Evolutionary conservation across 2,113 vertebrate species (phyloP).

Genomic region (Paramisgurnus dabryanus): DNA sequence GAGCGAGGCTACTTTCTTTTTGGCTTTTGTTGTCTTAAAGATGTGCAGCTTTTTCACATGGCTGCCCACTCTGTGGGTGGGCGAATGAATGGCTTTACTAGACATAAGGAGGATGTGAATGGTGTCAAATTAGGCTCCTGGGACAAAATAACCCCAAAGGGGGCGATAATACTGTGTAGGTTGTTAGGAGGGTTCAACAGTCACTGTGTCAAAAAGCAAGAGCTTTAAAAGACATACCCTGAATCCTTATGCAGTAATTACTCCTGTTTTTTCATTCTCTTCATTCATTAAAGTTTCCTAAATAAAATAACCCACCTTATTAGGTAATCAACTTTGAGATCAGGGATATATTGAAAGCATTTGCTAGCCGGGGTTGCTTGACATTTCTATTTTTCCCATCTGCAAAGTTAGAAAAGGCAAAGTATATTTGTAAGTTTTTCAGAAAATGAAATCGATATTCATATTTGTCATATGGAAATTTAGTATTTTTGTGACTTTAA

Average conservation of each 20-base stretch:
- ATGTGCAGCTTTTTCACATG: constrained; percentile 16
- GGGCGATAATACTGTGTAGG: background rate
- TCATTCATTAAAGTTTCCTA: background rate
- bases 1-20: constrained; percentile 22
- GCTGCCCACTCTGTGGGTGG: constrained; percentile 41
- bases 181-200: background rate
- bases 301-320: background rate
- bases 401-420: background rate
- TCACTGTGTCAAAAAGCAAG: background rate
- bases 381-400: background rate
- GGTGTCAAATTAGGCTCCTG: background rate
- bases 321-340: background rate
- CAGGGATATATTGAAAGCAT: background rate
- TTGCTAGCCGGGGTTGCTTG: background rate
- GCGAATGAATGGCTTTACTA: constrained; percentile 8
- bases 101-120: constrained; percentile 15
- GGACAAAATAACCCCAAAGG: constrained; percentile 2
- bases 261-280: background rate
- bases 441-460: background rate
- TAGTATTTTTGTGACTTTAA: background rate
- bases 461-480: background rate
- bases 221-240: background rate
- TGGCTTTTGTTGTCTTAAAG: constrained; percentile 26
- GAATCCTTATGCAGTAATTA: background rate
- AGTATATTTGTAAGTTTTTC: background rate